Evolutionary conservation across 2,888 invertebrate species (phyloP).

Genomic region (Calephelis perditalis): DNA sequence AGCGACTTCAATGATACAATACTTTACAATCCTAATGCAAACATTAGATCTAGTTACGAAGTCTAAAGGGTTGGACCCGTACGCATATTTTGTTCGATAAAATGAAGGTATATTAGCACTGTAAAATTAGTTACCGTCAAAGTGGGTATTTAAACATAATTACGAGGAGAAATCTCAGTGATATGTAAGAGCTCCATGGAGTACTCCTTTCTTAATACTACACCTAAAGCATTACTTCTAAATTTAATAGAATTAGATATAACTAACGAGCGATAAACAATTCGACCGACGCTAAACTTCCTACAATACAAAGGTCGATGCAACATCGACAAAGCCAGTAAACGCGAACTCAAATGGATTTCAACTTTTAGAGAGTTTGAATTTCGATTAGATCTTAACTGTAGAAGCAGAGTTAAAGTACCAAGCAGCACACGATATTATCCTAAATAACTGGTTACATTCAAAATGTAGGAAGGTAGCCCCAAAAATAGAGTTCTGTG

Average conservation of each 20-base stretch:
- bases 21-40: conserved; percentile 71
- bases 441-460: conserved; percentile 18
- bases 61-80: conserved; percentile 77
- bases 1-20: conserved; percentile 71
- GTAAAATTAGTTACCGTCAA: conserved; percentile 55
- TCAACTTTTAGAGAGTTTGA: conserved; percentile 23
- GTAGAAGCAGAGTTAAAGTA: conserved; percentile 17
- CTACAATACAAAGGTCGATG: conserved; percentile 24
- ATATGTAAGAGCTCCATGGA: conserved; percentile 75
- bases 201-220: conserved; percentile 71
- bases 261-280: conserved; percentile 56
- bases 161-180: conserved; percentile 76
- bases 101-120: conserved; percentile 55
- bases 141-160: conserved; percentile 50
- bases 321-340: conserved; percentile 34
- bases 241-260: conserved; percentile 57
- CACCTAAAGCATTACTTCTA: conserved; percentile 71
- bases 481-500: conserved; percentile 56
- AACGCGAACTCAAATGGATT: conserved; percentile 31
- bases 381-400: conserved; percentile 14
- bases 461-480: conserved; percentile 50
- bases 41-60: conserved; percentile 71
- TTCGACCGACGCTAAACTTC: conserved; percentile 33
- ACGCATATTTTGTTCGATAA: conserved; percentile 65
- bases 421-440: conserved; percentile 21